A percentile compares a stretch with the other conserved stretches of the same genome.
These are phyloP conservation scores for Lymantria dispar DNA, from an alignment of 2,888 invertebrate genomes.

Conservation along the genomic window DNA sequence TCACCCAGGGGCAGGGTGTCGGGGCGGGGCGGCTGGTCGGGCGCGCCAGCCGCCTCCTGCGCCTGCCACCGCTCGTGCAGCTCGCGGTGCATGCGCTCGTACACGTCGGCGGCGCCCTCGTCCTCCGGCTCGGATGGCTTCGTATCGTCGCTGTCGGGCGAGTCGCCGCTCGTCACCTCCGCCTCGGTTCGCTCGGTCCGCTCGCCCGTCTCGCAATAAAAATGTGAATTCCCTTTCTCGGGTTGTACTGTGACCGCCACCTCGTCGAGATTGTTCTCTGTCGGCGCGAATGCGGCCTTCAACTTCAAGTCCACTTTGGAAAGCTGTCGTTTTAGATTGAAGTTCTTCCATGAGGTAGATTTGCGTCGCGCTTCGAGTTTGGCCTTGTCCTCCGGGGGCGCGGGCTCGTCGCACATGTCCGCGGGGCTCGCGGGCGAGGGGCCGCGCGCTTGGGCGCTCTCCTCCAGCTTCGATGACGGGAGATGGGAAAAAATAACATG, in stretches of 20 bases:
- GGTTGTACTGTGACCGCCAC: slow-evolving; percentile 14
- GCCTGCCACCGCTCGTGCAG: slow-evolving; percentile 71
- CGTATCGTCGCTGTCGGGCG: slow-evolving; percentile 38
- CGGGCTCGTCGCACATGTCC: slow-evolving; percentile 29
- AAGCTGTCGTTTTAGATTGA: slow-evolving; percentile 91
- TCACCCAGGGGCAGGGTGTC: slow-evolving; percentile 40
- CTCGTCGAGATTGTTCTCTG: slow-evolving; percentile 66
- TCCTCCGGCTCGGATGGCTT: slow-evolving; percentile 14
- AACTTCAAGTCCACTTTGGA: slow-evolving; percentile 90
- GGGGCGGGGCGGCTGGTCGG: slow-evolving; percentile 68
- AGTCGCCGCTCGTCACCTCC: slow-evolving; percentile 32
- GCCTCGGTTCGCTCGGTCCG: slow-evolving; percentile 25
- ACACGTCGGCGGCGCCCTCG: slow-evolving; percentile 47
- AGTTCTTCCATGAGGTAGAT: slow-evolving; percentile 88
- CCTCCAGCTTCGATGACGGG: slow-evolving; percentile 63
- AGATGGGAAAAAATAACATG: slow-evolving; percentile 61
- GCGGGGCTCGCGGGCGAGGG: slow-evolving; percentile 30
- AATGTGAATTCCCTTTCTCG: slow-evolving; percentile 61
- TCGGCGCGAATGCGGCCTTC: slow-evolving; percentile 84
- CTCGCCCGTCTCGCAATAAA: slow-evolving; percentile 55
- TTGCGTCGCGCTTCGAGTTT: slow-evolving; percentile 82
- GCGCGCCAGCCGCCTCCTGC: slow-evolving; percentile 45
- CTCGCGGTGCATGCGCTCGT: slow-evolving; percentile 70
- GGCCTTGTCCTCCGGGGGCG: slow-evolving; percentile 31
- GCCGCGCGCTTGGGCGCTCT: slow-evolving; percentile 44